Evolutionary conservation across 1,140 invertebrate genomes (phyloP).

Genomic region (Schmidtea mediterranea): DNA sequence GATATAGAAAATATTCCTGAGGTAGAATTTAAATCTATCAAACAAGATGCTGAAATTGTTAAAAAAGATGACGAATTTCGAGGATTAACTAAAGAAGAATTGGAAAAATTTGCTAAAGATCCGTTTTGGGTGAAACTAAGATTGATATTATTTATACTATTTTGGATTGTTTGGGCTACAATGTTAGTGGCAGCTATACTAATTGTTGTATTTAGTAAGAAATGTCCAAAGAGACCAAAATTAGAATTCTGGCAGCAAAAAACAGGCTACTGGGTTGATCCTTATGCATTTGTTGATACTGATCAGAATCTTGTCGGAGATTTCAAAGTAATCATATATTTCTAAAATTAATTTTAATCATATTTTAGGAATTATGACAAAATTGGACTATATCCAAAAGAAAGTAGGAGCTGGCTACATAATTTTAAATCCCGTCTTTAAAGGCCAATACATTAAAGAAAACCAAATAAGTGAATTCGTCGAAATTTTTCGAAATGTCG

Average conservation of each 20-base stretch:
- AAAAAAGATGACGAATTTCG: constrained; percentile 15
- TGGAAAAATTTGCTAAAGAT: constrained; percentile 9
- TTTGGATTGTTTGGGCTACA: constrained; percentile 26
- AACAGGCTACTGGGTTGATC: background rate
- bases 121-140: constrained; percentile 24
- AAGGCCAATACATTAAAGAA: background rate
- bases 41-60: too few species aligned
- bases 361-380: too few species aligned
- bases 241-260: constrained; percentile 41
- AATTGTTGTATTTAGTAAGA: constrained; percentile 25
- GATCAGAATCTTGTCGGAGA: background rate
- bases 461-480: background rate
- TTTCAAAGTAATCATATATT: background rate
- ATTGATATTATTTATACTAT: constrained; percentile 22
- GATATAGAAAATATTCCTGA: too few species aligned
- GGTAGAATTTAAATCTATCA: too few species aligned
- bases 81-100: constrained; percentile 21
- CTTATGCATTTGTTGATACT: background rate
- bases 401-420: background rate
- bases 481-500: background rate
- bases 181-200: constrained; percentile 26
- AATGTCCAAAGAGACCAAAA: constrained; percentile 20
- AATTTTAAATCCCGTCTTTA: background rate
- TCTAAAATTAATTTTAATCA: too few species aligned
- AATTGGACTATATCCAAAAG: background rate